Evolutionary conservation across 2,888 invertebrate species (phyloP), one percentile per base, ranked within the genome.

Genomic region (Aelia acuminata): DNA sequence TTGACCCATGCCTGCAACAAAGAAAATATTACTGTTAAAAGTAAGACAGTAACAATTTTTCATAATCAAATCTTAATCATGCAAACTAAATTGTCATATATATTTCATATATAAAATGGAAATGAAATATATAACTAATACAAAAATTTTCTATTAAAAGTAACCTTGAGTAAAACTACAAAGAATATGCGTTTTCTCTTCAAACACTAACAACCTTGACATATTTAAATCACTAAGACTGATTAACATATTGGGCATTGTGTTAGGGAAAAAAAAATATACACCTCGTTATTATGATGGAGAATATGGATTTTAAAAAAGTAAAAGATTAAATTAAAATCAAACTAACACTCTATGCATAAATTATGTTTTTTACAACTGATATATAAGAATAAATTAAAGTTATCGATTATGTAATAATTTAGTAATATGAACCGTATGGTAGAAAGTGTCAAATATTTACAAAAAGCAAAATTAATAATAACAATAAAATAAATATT

Each of bases 1-100:
- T 92, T 91, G 63, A 92, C 91, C 47, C 91, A 91, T 88, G 91
- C 91, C 93, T 93, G 90, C 57, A 90, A 91, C 86, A 49, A 57
- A 89, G 87, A 22, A 1, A 35, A 31, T 20, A 31, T 10, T 35
- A 70, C 35, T 35, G 4, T 70, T 35, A 35, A 13, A 18, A 35
- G 20, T 70, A 35, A 5, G 35, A 15, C 57, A 57, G 26, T 31
- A 35, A 70, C 63, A 70, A 70, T 70, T 70, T 13, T 4, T 57
- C 0, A 26, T 57, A 35, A 35, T 35, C 5, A 31, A 31, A 70
- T 70, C 7, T 70, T 35, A 18, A 70, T 70, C 7, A 35, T 18
- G 7, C 1, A 70, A 70, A 31, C 31, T 63, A 4, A 18, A 63
- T 63, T 18, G 1, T 31, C n/a, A n/a, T n/a, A n/a, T n/a, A n/a